Evolutionary conservation across 2,113 vertebrate genomes (phyloP), one percentile per base, ranked within the genome.

Genomic region (Spea bombifrons): DNA sequence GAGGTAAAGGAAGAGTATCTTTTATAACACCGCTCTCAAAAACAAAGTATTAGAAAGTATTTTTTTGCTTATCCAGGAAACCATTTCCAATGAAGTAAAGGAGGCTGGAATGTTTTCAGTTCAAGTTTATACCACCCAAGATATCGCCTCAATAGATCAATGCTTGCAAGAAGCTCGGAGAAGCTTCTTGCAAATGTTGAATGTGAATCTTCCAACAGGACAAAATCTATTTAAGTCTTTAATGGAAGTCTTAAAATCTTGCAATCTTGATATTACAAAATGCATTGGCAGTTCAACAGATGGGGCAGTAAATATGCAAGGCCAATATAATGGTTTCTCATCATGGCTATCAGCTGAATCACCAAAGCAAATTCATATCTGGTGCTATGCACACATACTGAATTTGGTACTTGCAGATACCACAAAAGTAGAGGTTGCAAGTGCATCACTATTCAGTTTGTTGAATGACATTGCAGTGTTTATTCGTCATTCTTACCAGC

Each of bases 391-490:
- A 47, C 74, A 49, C 53, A 17, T 81, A 17, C 68, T 84, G 5
- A 30, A 81, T 71, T 72, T 82, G 57, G 76, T 80, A 30, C 63
- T 82, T 7, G 45, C 67, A n/a, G 76, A 82, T 61, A 80, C 75
- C 10, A 76, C 80, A 55, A 48, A 67, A 59, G 1, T 63, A 71
- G 76, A 71, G 3, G 44, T 80, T 52, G 71, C 64, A 82, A 78
- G 79, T 78, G 78, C 12, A 61, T 77, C 70, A 8, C 81, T 82
- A 52, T 82, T 82, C 46, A 45, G 9, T 48, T 63, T 80, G 12
- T 13, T 59, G 8, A 59, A 59, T 59, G 6, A 4, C 55, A 59
- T 59, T 59, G 55, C 55, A 59, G 30, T 30, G 30, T 52, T 52
- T 52, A 52, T 52, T 52, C 9, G 50, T 52, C 1, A 6, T 52